These are phyloP conservation scores for Temnothorax curvispinosus DNA, from an alignment of 1,140 invertebrate species.

Conservation along the genomic window DNA sequence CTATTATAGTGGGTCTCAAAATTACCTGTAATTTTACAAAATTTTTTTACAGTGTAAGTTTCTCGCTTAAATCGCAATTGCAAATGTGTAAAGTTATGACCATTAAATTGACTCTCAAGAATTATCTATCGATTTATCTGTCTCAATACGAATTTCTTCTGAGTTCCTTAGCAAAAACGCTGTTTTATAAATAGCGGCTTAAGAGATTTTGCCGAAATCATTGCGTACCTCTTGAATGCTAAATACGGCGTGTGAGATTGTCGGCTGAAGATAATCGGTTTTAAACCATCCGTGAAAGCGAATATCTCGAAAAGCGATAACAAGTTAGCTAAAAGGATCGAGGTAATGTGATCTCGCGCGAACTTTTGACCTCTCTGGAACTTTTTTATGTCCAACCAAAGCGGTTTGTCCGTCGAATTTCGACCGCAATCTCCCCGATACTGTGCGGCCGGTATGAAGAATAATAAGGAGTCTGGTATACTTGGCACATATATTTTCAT, in stretches of 20 bases:
- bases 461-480: background rate
- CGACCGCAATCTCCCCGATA: constrained; percentile 22
- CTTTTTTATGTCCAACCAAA: constrained; percentile 80
- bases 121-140: too few species aligned
- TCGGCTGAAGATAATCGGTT: constrained; percentile 88
- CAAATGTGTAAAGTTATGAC: too few species aligned
- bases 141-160: too few species aligned
- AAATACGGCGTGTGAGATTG: constrained; percentile 88
- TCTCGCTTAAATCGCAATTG: too few species aligned
- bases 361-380: constrained; percentile 89
- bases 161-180: background rate
- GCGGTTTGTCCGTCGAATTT: constrained; percentile 61
- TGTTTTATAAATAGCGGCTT: too few species aligned
- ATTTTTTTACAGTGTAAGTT: too few species aligned
- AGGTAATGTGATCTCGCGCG: constrained; percentile 87
- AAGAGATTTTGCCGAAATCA: background rate
- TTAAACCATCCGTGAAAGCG: constrained; percentile 88
- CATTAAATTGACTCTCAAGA: too few species aligned
- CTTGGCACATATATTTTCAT: background rate
- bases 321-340: constrained; percentile 87
- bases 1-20: too few species aligned
- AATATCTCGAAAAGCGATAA: constrained; percentile 88
- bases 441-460: background rate
- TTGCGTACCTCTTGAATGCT: constrained; percentile 90
- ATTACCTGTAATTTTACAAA: too few species aligned